These are phyloP conservation scores for Carabus problematicus DNA, from an alignment of 2,888 invertebrate genomes.

Conservation along the genomic window DNA sequence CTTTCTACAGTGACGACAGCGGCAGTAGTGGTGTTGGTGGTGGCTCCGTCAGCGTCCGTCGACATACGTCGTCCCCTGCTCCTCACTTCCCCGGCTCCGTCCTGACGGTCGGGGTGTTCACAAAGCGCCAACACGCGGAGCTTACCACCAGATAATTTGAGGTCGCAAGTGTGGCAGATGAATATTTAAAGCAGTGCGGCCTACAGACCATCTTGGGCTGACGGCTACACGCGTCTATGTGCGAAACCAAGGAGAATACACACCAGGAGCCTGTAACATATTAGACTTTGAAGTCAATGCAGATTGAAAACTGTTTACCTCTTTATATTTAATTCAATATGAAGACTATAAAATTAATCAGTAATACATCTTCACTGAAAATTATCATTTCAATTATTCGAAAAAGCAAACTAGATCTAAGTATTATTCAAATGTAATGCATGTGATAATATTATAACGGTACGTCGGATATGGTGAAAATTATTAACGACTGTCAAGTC, in stretches of 20 bases:
- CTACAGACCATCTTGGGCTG: conserved; percentile 14
- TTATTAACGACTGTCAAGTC: too few relatives aligned
- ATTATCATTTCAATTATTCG: too few relatives aligned
- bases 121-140: not conserved
- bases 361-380: too few relatives aligned
- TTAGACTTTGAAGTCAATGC: too few relatives aligned
- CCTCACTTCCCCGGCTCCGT: not conserved
- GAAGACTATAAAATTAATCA: too few relatives aligned
- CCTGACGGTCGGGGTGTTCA: not conserved
- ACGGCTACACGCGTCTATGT: conserved; percentile 1
- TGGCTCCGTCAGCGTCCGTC: conserved; percentile 21
- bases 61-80: not conserved
- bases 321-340: too few relatives aligned
- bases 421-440: too few relatives aligned
- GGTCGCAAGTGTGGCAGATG: conserved; percentile 37
- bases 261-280: not conserved
- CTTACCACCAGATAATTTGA: conserved; percentile 34
- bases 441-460: too few relatives aligned
- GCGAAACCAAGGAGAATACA: conserved; percentile 7
- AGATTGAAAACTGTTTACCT: too few relatives aligned
- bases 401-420: too few relatives aligned
- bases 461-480: too few relatives aligned
- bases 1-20: not conserved
- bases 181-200: conserved; percentile 36
- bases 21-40: not conserved